phyloP scores from a whole-genome alignment of 2,113 vertebrate genomes.

The Nycticryphes semicollaris region DNA sequence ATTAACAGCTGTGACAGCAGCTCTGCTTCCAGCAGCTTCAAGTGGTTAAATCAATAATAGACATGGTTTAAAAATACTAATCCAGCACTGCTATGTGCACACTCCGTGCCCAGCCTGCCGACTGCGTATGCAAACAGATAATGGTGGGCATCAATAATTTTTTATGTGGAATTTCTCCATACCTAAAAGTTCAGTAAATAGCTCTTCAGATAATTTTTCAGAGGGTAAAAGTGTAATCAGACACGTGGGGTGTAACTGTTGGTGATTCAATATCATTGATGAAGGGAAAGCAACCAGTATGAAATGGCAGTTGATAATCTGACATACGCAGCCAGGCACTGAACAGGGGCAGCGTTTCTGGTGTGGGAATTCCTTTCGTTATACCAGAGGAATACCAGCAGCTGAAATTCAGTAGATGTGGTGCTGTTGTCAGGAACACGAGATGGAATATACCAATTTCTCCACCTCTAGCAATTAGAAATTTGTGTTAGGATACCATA shows the following conservation, averaged over 20 bases:
- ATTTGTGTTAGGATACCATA: background rate
- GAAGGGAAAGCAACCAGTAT: background rate
- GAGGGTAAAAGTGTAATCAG: constrained; percentile 49
- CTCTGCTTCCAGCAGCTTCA: constrained; percentile 46
- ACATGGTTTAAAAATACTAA: constrained; percentile 39
- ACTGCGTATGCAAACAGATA: constrained; percentile 56
- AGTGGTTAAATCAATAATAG: constrained; percentile 45
- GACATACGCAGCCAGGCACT: background rate
- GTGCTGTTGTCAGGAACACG: background rate
- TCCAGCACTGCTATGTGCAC: background rate
- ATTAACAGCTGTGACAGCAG: constrained; percentile 38
- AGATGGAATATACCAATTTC: background rate
- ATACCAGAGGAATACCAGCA: background rate
- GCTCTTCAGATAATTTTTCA: constrained; percentile 26
- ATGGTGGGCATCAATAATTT: constrained; percentile 35
- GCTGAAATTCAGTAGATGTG: constrained; percentile 18
- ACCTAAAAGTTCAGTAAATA: constrained; percentile 57
- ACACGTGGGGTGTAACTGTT: constrained; percentile 43
- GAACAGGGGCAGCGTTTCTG: background rate
- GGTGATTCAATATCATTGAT: constrained; percentile 56
- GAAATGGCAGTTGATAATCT: constrained; percentile 24
- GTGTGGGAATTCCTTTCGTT: background rate
- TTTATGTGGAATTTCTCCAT: constrained; percentile 7
- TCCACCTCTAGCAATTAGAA: background rate
- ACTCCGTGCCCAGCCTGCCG: background rate